phyloP scores from a whole-genome alignment of 2,113 vertebrate genomes.

The Corapipo altera region DNA sequence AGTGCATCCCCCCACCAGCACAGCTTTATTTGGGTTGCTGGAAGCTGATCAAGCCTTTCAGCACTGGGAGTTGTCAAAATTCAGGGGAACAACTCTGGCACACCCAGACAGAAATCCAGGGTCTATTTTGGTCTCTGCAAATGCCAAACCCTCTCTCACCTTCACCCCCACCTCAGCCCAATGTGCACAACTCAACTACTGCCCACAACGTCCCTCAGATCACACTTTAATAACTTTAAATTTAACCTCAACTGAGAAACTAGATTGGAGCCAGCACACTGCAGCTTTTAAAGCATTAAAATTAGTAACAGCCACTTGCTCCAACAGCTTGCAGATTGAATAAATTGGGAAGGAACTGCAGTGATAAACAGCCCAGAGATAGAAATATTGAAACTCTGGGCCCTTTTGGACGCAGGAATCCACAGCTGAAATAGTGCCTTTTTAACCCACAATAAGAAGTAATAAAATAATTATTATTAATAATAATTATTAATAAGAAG shows the following conservation, averaged over 20 bases:
- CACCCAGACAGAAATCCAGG: not conserved
- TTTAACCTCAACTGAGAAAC: not conserved
- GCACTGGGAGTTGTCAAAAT: not conserved
- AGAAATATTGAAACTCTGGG: not conserved
- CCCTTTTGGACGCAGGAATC: not conserved
- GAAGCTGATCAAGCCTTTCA: not conserved
- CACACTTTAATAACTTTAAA: not conserved
- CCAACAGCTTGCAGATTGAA: not conserved
- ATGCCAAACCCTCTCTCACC: not conserved
- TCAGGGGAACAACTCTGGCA: not conserved
- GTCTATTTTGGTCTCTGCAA: not conserved
- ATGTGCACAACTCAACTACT: not conserved
- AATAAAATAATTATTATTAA: not conserved
- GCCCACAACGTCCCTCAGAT: not conserved
- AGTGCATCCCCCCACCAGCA: not conserved
- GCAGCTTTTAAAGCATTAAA: not conserved
- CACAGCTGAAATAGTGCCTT: not conserved
- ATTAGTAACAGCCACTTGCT: not conserved
- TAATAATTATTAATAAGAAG: not conserved
- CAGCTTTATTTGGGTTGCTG: not conserved
- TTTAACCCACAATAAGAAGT: not conserved
- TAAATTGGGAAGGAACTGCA: not conserved
- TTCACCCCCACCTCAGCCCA: not conserved
- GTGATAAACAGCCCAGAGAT: not conserved
- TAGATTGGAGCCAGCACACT: accelerated